A percentile compares a stretch with the other conserved stretches of the same genome.
Conservation (phyloP, 2,797 vertebrate genomes). For the Manis pentadactyla region DNA sequence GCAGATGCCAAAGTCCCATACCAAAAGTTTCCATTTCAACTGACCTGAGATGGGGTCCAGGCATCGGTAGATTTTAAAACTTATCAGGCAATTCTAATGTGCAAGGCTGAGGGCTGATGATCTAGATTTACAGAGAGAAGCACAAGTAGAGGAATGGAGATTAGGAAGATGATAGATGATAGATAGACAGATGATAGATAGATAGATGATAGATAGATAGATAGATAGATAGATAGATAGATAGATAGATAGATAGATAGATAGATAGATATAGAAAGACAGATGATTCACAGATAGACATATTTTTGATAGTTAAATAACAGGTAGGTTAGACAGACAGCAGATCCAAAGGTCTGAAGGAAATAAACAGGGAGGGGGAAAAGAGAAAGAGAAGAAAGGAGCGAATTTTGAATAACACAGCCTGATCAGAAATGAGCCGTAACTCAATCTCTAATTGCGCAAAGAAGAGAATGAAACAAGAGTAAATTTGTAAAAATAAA, state of each 20-base stretch:
- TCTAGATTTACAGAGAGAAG: background rate
- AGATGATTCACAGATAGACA: background rate
- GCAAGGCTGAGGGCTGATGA: background rate
- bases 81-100: background rate
- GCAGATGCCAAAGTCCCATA: background rate
- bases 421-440: background rate
- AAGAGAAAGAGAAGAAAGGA: background rate
- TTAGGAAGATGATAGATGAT: background rate
- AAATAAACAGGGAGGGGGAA: background rate
- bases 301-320: background rate
- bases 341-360: background rate
- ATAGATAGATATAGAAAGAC: background rate
- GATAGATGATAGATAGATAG: background rate
- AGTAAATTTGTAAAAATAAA: background rate
- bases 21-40: background rate
- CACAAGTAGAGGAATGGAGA: background rate
- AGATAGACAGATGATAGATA: background rate
- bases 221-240: background rate
- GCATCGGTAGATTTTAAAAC: background rate
- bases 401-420: background rate
- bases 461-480: conserved; percentile 24
- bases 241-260: background rate
- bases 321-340: background rate
- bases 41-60: background rate
- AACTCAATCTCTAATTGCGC: background rate